Percentiles rank a stretch among this genome's conserved stretches.
Evolutionary conservation across 2,797 vertebrate genomes (phyloP).

Genomic region (Nannoperca australis): DNA sequence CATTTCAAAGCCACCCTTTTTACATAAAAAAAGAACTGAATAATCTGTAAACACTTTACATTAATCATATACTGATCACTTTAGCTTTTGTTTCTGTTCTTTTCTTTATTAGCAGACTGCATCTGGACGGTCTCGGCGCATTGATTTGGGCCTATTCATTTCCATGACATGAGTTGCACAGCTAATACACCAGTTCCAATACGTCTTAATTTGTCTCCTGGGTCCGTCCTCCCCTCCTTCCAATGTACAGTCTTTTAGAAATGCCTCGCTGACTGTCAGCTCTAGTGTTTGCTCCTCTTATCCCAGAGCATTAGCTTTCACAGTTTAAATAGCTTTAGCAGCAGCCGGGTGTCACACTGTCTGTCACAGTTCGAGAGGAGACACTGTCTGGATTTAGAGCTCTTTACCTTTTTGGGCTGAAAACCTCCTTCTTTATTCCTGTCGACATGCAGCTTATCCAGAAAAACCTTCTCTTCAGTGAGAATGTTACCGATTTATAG

Average conservation of each 20-base stretch:
- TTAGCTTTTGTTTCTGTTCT: constrained; percentile 50
- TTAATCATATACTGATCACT: constrained; percentile 62
- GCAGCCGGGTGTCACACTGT: constrained; percentile 54
- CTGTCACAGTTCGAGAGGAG: constrained; percentile 63
- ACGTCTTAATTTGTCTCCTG: constrained; percentile 70
- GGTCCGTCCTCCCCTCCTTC: constrained; percentile 37
- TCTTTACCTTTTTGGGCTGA: constrained; percentile 50
- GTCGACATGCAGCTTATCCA: constrained; percentile 50
- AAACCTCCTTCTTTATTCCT: constrained; percentile 56
- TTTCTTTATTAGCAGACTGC: constrained; percentile 47
- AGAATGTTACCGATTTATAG: constrained; percentile 32
- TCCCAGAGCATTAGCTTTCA: constrained; percentile 74
- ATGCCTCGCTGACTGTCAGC: constrained; percentile 69
- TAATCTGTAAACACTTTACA: constrained; percentile 57
- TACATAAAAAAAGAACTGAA: constrained; percentile 40
- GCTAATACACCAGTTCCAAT: constrained; percentile 70
- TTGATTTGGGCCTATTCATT: constrained; percentile 69
- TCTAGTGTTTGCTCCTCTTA: constrained; percentile 67
- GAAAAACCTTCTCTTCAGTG: constrained; percentile 13
- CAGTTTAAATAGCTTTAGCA: constrained; percentile 76
- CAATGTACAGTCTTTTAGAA: constrained; percentile 52
- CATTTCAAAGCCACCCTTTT: constrained; percentile 67
- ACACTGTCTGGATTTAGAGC: constrained; percentile 59
- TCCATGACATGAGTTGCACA: constrained; percentile 53
- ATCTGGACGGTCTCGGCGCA: constrained; percentile 48